Evolutionary conservation across 2,113 vertebrate genomes (phyloP).

Genomic region (Etia nguti): DNA sequence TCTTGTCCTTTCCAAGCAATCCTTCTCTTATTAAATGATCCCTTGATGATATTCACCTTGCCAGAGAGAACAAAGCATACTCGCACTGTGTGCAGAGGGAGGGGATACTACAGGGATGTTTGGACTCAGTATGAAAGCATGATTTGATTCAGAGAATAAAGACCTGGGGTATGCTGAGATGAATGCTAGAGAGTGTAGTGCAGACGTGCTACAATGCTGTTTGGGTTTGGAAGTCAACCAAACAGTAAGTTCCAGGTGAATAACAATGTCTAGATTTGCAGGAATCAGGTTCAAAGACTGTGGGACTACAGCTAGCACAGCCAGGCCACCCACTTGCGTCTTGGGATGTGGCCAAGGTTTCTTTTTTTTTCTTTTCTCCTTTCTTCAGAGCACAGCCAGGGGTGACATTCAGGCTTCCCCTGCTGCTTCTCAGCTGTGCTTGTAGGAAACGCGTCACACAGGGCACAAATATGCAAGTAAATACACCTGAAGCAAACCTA

Average conservation of each 20-base stretch:
- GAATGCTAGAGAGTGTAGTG: constrained; percentile 1
- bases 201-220: constrained; percentile 1
- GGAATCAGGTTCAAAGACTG: constrained; percentile 42
- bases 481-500: constrained; percentile 19
- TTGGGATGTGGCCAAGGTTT: constrained; percentile 33
- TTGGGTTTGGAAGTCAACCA: constrained; percentile 38
- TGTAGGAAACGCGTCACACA: not conserved
- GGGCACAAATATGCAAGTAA: constrained; percentile 7
- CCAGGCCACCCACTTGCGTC: constrained; percentile 26
- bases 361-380: not conserved
- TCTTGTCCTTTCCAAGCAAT: constrained; percentile 46
- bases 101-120: constrained; percentile 39
- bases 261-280: constrained; percentile 57
- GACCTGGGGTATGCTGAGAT: not conserved
- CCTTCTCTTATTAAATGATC: constrained; percentile 49
- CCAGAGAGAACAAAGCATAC: constrained; percentile 40
- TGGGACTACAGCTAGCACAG: constrained; percentile 8
- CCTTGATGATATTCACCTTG: constrained; percentile 54
- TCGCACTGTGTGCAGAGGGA: constrained; percentile 3
- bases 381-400: constrained; percentile 26
- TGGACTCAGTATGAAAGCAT: constrained; percentile 8
- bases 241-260: constrained; percentile 49
- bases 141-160: constrained; percentile 36
- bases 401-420: constrained; percentile 27
- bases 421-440: constrained; percentile 7